phyloP scores from a whole-genome alignment of 2,113 vertebrate genomes.

The Hyaena hyaena region DNA sequence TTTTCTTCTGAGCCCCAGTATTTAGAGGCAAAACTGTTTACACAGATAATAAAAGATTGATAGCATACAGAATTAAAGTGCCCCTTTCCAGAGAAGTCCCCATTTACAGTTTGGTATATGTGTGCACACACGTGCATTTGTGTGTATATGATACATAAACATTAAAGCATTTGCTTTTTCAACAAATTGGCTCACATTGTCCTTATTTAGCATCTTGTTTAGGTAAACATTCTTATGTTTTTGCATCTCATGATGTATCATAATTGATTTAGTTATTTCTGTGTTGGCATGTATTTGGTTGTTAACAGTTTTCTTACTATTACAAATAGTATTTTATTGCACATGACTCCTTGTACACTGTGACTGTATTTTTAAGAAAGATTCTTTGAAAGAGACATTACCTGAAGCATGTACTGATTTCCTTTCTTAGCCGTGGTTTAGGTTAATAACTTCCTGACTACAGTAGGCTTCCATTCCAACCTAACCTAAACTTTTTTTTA shows the following conservation, averaged over 20 bases:
- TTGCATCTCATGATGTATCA: not conserved
- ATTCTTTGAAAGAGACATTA: slow-evolving; percentile 32
- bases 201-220: slow-evolving; percentile 22
- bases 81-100: not conserved
- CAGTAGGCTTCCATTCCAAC: not conserved
- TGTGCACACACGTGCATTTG: not conserved
- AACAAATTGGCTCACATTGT: not conserved
- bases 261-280: not conserved
- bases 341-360: not conserved
- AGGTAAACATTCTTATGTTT: not conserved
- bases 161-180: not conserved
- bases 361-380: not conserved
- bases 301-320: not conserved
- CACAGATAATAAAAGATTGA: not conserved
- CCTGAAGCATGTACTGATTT: not conserved
- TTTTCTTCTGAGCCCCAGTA: not conserved
- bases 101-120: not conserved
- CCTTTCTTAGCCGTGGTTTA: not conserved
- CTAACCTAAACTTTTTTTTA: not conserved
- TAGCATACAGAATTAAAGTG: not conserved
- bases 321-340: not conserved
- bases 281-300: not conserved
- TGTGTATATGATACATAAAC: not conserved
- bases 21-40: slow-evolving; percentile 5
- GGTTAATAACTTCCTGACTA: not conserved